Evolutionary conservation across 1,140 invertebrate genomes (phyloP), one percentile per base, ranked within the genome.

Genomic region (Melipona quadrifasciata): DNA sequence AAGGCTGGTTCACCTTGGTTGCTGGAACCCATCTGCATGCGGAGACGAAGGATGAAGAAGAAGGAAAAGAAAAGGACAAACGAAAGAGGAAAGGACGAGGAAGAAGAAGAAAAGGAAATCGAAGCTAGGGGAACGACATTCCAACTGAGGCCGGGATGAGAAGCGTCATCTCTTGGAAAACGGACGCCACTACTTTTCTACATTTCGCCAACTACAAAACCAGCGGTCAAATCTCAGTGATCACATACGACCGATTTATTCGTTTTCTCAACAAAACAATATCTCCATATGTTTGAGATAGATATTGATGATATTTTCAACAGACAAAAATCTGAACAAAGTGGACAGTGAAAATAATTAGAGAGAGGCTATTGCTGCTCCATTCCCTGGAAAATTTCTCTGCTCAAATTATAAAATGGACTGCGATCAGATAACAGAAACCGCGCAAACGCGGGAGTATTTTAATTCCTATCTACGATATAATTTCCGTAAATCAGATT

Each of bases 1-100:
- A 82, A 91, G 91, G 91, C 93, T 84, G 92, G 94, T 95, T 94
- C 91, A 94, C 94, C 94, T 94, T 95, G 94, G 94, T 91, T 92
- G 92, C 91, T 87, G 92, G 89, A 90, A 92, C 89, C 91, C 90
- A 93, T 93, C 93, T 93, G 93, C 93, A 94, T 93, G 92, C 89
- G 88, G 78, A 80, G 78, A 85, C 84, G 77, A 34, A 39, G 70
- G 78, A 80, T 57, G 76, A 82, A 85, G 72, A 84, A 79, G 79
- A 77, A 57, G 74, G 65, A 74, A 75, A 65, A 81, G 79, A 76
- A 87, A 61, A 82, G 75, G 83, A 75, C 77, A 75, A 85, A 71
- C 68, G 53, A 71, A 72, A 67, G 70, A 67, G 75, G 84, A 61
- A 27, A 39, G 53, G 64, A 65, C 61, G 12, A 51, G 47, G 68